These are phyloP conservation scores for Aythya baeri DNA, from an alignment of 2,113 vertebrate genomes.

Conservation along the genomic window DNA sequence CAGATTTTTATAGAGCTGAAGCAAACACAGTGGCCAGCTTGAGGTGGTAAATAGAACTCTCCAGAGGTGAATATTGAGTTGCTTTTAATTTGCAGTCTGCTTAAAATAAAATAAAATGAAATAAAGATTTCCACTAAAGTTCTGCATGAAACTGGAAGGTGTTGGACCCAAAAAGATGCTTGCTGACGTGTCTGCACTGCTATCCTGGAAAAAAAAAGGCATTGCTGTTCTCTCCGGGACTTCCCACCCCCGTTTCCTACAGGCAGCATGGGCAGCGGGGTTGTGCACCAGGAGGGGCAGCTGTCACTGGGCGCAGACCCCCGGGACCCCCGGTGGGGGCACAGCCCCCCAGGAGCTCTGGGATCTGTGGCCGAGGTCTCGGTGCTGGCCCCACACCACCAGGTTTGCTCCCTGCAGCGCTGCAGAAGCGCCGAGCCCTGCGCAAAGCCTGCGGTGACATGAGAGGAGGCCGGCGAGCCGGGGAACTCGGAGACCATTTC, in stretches of 20 bases:
- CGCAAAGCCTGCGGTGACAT: not conserved
- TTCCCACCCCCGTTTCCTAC: not conserved
- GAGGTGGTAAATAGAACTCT: not conserved
- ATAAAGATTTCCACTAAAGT: not conserved
- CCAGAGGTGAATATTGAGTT: not conserved
- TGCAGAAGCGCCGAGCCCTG: accelerated
- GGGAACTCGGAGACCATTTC: not conserved
- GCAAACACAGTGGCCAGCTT: not conserved
- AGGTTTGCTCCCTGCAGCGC: not conserved
- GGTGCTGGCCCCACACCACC: not conserved
- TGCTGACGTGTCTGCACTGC: not conserved
- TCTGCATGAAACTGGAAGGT: not conserved
- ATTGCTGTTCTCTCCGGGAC: not conserved
- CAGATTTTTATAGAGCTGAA: not conserved
- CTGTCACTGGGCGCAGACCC: not conserved
- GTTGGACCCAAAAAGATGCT: too few species aligned
- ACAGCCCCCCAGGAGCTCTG: accelerated
- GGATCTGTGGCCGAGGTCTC: too few species aligned
- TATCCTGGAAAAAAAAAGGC: not conserved
- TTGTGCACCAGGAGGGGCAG: not conserved
- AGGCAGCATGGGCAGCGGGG: not conserved
- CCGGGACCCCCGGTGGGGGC: not conserved
- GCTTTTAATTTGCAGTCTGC: not conserved
- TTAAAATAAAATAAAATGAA: not conserved
- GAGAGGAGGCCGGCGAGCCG: not conserved